A percentile compares a stretch with the other conserved stretches of the same genome.
Evolutionary conservation across 2,113 vertebrate species (phyloP).

Genomic region (Mus musculus): GRCm39 chr9:50046001-50046500

Average conservation of each 20-base stretch:
- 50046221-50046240: not conserved
- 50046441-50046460: not conserved
- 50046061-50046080: not conserved
- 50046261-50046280: not conserved
- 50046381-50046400: not conserved
- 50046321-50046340: slow-evolving; percentile 17
- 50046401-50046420: not conserved
- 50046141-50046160: not conserved
- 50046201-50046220: not conserved
- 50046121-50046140: not conserved
- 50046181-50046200: not conserved
- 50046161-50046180: not conserved
- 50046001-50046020: not conserved
- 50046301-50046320: not conserved
- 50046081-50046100: not conserved
- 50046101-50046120: not conserved
- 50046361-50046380: slow-evolving; percentile 12
- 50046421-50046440: not conserved
- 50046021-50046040: not conserved
- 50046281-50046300: not conserved
- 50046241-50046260: too few species aligned
- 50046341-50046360: slow-evolving; percentile 25
- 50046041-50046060: not conserved
- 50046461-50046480: not conserved
- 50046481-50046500: not conserved